Conservation (phyloP, 2,888 invertebrate genomes). For the Patella pellucida region DNA sequence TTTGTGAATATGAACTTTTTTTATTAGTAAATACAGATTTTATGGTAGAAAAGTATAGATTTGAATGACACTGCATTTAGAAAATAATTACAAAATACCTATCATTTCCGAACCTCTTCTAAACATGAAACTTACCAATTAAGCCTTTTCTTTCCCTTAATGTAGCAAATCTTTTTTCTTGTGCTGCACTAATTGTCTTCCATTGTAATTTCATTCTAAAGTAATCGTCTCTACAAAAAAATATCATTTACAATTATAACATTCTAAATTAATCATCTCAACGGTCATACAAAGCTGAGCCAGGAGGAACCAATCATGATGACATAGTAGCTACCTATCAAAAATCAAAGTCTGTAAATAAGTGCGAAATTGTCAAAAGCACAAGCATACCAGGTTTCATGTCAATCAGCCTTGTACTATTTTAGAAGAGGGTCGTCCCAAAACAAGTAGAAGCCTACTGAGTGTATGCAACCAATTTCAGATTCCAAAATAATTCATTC, state of each 20-base stretch:
- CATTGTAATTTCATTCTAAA: constrained; percentile 97
- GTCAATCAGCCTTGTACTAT: neutral
- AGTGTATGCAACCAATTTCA: too few species aligned
- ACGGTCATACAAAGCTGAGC: too few species aligned
- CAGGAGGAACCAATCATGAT: too few species aligned
- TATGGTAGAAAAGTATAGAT: neutral
- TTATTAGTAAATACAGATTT: neutral
- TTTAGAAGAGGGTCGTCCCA: too few species aligned
- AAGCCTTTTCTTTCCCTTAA: constrained; percentile 92
- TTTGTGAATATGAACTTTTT: neutral
- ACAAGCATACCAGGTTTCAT: too few species aligned
- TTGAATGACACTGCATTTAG: neutral
- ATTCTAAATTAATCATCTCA: too few species aligned
- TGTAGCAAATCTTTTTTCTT: constrained; percentile 89
- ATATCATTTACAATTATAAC: neutral
- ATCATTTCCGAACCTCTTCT: too few species aligned
- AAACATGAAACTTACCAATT: constrained; percentile 76
- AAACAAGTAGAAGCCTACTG: too few species aligned
- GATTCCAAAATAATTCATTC: too few species aligned
- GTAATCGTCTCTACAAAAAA: constrained; percentile 80
- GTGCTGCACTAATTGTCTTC: constrained; percentile 88
- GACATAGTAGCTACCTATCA: neutral
- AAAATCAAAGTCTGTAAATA: neutral
- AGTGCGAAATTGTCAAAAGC: neutral
- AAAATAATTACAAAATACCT: neutral